These are phyloP conservation scores for Setipinna tenuifilis DNA, from an alignment of 2,797 vertebrate genomes.

Conservation along the genomic window DNA sequence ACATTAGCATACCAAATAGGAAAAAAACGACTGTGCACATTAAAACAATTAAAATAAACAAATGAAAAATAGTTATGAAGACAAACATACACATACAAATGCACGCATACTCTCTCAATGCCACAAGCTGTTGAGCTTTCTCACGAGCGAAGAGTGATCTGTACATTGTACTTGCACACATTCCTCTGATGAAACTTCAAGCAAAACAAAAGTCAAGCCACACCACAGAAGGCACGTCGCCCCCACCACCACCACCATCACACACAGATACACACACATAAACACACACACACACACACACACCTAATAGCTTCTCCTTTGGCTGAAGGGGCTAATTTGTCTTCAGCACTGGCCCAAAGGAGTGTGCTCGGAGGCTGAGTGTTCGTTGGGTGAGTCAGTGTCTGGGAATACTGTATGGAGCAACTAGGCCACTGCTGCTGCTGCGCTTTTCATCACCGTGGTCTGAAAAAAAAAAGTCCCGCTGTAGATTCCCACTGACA, in stretches of 20 bases:
- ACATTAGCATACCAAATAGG: slow-evolving; percentile 25
- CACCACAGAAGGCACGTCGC: slow-evolving; percentile 11
- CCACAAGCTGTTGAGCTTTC: slow-evolving; percentile 24
- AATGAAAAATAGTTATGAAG: slow-evolving; percentile 28
- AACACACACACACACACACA: background rate
- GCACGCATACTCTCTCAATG: slow-evolving; percentile 31
- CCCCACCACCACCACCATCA: background rate
- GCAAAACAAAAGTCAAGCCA: slow-evolving; percentile 17
- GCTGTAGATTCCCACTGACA: background rate
- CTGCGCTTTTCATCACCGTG: background rate
- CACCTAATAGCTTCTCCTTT: slow-evolving; percentile 7
- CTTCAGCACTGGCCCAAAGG: slow-evolving; percentile 11
- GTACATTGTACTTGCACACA: slow-evolving; percentile 36
- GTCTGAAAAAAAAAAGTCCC: background rate
- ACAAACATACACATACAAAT: slow-evolving; percentile 44
- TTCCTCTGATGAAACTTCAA: slow-evolving; percentile 18
- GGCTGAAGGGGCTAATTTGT: slow-evolving; percentile 58
- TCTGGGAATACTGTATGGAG: slow-evolving; percentile 47
- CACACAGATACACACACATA: background rate
- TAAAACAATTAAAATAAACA: slow-evolving; percentile 26
- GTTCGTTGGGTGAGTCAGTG: slow-evolving; percentile 54
- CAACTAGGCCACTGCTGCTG: slow-evolving; percentile 48
- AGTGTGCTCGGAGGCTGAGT: slow-evolving; percentile 29
- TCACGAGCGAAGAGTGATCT: slow-evolving; percentile 39
- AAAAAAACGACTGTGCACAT: slow-evolving; percentile 23